Percentiles rank a stretch among this genome's conserved stretches.
Conservation (phyloP, 2,113 vertebrate genomes). For the Cervus canadensis region DNA sequence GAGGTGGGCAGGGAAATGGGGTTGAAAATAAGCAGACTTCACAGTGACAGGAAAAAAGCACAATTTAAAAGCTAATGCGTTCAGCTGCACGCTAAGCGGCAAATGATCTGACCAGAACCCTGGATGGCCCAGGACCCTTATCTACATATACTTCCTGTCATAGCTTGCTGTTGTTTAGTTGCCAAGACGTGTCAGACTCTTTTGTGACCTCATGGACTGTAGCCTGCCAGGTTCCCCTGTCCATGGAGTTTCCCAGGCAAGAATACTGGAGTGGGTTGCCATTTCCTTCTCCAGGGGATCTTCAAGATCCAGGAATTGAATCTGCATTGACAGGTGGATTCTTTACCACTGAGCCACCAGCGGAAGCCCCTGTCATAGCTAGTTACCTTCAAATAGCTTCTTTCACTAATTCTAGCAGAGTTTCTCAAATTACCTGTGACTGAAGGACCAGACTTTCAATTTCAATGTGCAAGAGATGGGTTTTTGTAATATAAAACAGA, state of each 20-base stretch:
- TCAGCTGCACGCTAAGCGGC: neutral
- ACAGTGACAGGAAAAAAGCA: neutral
- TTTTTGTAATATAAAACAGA: neutral
- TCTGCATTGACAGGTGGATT: neutral
- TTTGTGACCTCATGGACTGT: neutral
- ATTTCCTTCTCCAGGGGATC: neutral
- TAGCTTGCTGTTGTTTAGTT: neutral
- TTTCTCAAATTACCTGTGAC: neutral
- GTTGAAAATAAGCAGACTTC: neutral
- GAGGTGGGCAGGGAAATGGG: neutral
- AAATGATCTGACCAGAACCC: neutral
- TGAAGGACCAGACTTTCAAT: neutral
- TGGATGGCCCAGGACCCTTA: neutral
- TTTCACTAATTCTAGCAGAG: neutral
- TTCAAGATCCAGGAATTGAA: neutral
- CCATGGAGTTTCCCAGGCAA: neutral
- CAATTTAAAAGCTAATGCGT: neutral
- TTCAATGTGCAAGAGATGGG: neutral
- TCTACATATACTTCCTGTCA: neutral
- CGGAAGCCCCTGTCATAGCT: neutral
- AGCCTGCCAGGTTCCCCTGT: neutral
- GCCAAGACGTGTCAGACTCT: neutral
- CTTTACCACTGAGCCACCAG: neutral
- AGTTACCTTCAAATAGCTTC: neutral
- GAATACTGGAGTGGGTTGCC: neutral